phyloP scores from a whole-genome alignment of 2,113 vertebrate species.

The cattle (Bos taurus) region DNA sequence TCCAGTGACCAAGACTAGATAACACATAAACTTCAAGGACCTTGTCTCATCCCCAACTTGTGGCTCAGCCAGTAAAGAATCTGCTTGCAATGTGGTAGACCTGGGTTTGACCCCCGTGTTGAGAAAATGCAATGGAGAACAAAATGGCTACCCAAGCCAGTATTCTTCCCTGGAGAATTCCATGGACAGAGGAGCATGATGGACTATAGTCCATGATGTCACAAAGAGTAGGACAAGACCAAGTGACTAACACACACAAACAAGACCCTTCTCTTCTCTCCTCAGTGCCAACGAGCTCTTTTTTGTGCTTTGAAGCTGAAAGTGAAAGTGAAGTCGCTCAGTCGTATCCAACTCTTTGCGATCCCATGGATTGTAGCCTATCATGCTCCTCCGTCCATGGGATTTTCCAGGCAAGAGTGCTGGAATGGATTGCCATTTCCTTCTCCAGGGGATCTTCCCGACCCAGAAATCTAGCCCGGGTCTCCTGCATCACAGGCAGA shows the following conservation, averaged over 20 bases:
- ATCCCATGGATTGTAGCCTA: too few species aligned
- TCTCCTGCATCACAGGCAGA: too few species aligned
- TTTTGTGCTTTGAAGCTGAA: neutral
- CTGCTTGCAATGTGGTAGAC: neutral
- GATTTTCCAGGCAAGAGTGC: too few species aligned
- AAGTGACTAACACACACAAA: neutral
- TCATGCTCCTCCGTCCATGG: too few species aligned
- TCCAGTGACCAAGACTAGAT: neutral
- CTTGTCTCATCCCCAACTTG: neutral
- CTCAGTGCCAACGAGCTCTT: neutral
- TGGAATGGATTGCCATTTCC: too few species aligned
- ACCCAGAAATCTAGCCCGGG: too few species aligned
- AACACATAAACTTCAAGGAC: neutral
- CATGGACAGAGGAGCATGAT: neutral
- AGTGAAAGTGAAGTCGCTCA: too few species aligned
- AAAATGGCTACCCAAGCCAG: neutral
- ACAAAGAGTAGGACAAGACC: neutral
- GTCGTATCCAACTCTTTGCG: too few species aligned
- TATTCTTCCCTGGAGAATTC: neutral
- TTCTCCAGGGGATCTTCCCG: too few species aligned
- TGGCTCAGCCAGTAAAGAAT: neutral
- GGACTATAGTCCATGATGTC: neutral
- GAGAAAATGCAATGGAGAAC: neutral
- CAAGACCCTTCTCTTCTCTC: neutral
- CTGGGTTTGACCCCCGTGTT: neutral